Base-by-base conservation (phyloP, 2,888 invertebrate species). In the Scaptomyza flava region DNA sequence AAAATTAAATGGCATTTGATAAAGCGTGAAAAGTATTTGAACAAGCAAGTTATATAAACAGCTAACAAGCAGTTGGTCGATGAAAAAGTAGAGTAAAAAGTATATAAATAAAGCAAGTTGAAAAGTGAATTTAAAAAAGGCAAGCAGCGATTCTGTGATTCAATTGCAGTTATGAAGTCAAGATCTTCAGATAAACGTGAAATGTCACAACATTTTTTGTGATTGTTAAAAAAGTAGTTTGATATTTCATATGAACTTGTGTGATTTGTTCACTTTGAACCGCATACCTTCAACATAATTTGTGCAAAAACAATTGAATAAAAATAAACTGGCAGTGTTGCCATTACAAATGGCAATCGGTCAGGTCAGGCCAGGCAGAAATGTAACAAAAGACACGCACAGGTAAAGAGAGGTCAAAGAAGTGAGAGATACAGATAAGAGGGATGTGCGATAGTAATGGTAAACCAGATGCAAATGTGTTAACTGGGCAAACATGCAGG, bases 401-500 rank as follows among this genome's bases (percentile, higher is more conserved):
- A 30, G 17, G 17, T n/a, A 23, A 12, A 41, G 14, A 41, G 14
- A 34, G 34, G 9, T 38, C 7, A 38, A 38, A 38, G 14, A 33
- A 12, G 46, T 20, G 12, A 4, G 9, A 20, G 31, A 14, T 20
- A 23, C 9, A 30, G 62, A 33, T 11, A 3, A 3, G 20, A 33
- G 31, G 42, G 45, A 33, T n/a, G 38, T 41, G 48, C 48, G 48
- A 48, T 48, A 34, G 20, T 9, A 52, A 50, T 33, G 20, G 60
- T 63, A 27, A 68, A 41, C 59, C 72, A 66, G 64, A 68, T 78
- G 81, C 81, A 78, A 85, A 87, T 79, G 82, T 81, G 82, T 87
- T 85, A 84, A 81, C 72, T 84, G 74, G 69, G 79, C 77, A 87
- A 85, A 81, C 82, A 87, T 83, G 82, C 82, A 81, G 85, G 87